phyloP scores from a whole-genome alignment of 1,140 invertebrate genomes.

The Tetramorium simillimum region DNA sequence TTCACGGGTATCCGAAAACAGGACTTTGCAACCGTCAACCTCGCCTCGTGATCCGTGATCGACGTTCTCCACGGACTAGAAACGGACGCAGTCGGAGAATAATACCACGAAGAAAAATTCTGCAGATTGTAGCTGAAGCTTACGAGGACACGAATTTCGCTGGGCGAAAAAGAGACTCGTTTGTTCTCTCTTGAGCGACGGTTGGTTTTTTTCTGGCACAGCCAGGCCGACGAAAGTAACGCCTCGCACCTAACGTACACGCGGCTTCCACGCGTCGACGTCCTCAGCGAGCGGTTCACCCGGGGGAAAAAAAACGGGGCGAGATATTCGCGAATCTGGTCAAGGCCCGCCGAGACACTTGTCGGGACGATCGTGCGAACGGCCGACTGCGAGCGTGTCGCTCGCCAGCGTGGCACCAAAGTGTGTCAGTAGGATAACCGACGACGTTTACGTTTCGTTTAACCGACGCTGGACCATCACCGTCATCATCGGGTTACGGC shows the following conservation, averaged over 20 bases:
- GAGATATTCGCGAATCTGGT: constrained; percentile 21
- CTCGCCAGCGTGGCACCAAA: constrained; percentile 60
- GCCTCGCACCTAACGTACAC: neutral
- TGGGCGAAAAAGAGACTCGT: too few relatives aligned
- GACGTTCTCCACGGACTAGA: too few relatives aligned
- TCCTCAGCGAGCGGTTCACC: neutral
- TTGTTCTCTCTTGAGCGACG: too few relatives aligned
- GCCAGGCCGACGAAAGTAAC: neutral
- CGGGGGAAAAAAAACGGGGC: neutral
- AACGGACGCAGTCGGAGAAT: too few relatives aligned
- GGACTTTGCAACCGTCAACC: neutral
- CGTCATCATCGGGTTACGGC: neutral
- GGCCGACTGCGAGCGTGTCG: neutral
- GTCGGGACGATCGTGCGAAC: constrained; percentile 8
- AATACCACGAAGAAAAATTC: too few relatives aligned
- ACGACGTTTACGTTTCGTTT: constrained; percentile 65
- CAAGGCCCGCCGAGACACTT: neutral
- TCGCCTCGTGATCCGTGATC: neutral
- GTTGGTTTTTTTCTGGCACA: too few relatives aligned
- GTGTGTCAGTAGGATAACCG: constrained; percentile 81
- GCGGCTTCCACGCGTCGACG: neutral
- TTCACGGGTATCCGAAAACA: neutral
- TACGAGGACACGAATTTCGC: too few relatives aligned
- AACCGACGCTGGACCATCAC: constrained; percentile 40
- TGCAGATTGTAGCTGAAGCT: too few relatives aligned